Conservation (phyloP, 1,140 invertebrate genomes). For the Drosophila ercepeae region DNA sequence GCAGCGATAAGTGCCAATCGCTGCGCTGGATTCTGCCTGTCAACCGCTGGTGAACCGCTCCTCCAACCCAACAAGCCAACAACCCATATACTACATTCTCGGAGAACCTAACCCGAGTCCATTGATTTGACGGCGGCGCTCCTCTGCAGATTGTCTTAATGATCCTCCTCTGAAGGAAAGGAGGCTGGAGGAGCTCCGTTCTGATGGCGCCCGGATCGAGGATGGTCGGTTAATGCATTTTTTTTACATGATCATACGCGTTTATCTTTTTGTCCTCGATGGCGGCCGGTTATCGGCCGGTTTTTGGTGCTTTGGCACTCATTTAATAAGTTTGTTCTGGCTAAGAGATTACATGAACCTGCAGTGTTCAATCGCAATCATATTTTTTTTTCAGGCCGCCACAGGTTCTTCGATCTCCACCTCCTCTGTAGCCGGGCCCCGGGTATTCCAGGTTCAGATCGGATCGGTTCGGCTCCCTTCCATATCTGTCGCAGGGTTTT, state of each 20-base stretch:
- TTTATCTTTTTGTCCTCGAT: conserved; percentile 76
- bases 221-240: conserved; percentile 72
- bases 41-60: conserved; percentile 43
- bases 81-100: conserved; percentile 23
- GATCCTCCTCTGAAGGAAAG: conserved; percentile 30
- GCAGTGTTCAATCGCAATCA: conserved; percentile 83
- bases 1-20: conserved; percentile 48
- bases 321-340: conserved; percentile 81
- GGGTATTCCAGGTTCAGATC: conserved; percentile 7
- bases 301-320: conserved; percentile 72
- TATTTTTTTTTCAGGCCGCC: conserved; percentile 48
- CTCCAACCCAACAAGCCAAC: conserved; percentile 15
- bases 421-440: neutral
- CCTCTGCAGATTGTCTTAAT: conserved; percentile 72
- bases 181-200: conserved; percentile 1
- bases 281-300: conserved; percentile 54
- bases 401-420: conserved; percentile 5
- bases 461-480: conserved; percentile 5
- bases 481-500: conserved; percentile 38
- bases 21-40: conserved; percentile 36
- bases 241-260: conserved; percentile 81
- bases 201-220: conserved; percentile 27
- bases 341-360: conserved; percentile 84
- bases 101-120: conserved; percentile 44
- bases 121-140: conserved; percentile 70